Percentiles rank a stretch among this genome's conserved stretches.
Evolutionary conservation across 2,888 invertebrate species (phyloP).

Genomic region (Xylota sylvarum): DNA sequence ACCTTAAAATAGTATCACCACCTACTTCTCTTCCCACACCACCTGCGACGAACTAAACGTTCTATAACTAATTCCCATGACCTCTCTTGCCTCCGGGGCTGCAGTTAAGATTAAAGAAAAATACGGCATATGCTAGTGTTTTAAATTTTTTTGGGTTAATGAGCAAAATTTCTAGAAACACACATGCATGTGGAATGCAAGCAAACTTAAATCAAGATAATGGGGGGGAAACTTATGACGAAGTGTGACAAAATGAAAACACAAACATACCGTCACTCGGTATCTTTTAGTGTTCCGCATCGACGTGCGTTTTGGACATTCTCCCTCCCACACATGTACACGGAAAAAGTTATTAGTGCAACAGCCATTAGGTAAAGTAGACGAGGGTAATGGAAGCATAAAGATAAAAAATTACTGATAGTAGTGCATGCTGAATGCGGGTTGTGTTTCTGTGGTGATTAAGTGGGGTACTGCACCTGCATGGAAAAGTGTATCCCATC

Average conservation of each 20-base stretch:
- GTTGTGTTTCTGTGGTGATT: slow-evolving; percentile 20
- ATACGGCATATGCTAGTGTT: neutral
- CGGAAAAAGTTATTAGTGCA: slow-evolving; percentile 35
- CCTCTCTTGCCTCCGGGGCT: neutral
- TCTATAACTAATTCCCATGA: neutral
- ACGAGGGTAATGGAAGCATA: slow-evolving; percentile 16
- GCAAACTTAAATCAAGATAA: slow-evolving; percentile 48
- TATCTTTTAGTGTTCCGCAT: slow-evolving; percentile 42
- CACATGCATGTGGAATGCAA: slow-evolving; percentile 47
- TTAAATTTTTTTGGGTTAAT: slow-evolving; percentile 38
- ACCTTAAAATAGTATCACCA: slow-evolving; percentile 1
- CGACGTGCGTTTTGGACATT: neutral
- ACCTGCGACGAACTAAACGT: no score
- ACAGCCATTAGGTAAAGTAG: slow-evolving; percentile 10
- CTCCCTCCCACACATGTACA: neutral
- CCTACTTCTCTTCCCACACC: no score
- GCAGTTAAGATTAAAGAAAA: neutral
- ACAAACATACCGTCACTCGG: slow-evolving; percentile 29
- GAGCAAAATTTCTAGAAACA: slow-evolving; percentile 32
- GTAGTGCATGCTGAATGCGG: slow-evolving; percentile 21
- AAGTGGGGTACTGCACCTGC: neutral
- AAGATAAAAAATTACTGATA: slow-evolving; percentile 36
- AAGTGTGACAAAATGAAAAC: slow-evolving; percentile 35
- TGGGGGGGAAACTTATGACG: slow-evolving; percentile 9
- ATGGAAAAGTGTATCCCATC: neutral